Conservation (phyloP, 2,797 vertebrate genomes). For the Tachyglossus aculeatus region DNA sequence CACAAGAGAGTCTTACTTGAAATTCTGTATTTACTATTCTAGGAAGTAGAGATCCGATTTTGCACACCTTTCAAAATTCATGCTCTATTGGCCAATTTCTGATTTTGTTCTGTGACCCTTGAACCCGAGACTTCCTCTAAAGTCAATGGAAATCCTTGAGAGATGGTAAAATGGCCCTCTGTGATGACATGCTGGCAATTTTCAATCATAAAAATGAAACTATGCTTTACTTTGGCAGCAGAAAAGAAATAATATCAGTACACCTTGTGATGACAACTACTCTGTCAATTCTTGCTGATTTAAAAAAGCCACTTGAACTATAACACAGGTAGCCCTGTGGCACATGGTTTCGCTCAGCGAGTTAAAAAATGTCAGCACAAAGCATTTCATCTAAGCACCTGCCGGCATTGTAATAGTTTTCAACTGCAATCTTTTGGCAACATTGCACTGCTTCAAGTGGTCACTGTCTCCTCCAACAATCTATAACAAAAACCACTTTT, state of each 20-base stretch:
- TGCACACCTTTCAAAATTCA: not conserved
- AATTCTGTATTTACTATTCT: not conserved
- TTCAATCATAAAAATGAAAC: not conserved
- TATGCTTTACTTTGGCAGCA: not conserved
- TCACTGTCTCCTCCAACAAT: constrained; percentile 30
- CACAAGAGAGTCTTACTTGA: not conserved
- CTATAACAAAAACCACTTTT: constrained; percentile 60
- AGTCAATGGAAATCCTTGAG: too few relatives aligned
- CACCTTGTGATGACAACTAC: constrained; percentile 34
- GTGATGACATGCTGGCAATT: too few relatives aligned
- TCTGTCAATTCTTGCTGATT: constrained; percentile 11
- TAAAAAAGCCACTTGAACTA: constrained; percentile 5
- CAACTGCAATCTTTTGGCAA: constrained; percentile 23
- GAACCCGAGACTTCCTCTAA: not conserved
- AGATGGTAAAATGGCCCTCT: too few relatives aligned
- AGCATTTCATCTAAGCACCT: constrained; percentile 25
- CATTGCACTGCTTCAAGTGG: constrained; percentile 49
- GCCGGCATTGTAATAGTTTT: constrained; percentile 59
- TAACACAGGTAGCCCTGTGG: not conserved
- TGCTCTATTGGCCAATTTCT: not conserved
- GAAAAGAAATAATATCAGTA: not conserved
- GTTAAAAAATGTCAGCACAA: constrained; percentile 34
- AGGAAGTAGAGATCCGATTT: not conserved
- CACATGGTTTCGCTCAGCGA: not conserved
- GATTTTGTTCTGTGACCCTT: not conserved